phyloP scores from a whole-genome alignment of 2,797 vertebrate species.

The Sarcophilus harrisii region DNA sequence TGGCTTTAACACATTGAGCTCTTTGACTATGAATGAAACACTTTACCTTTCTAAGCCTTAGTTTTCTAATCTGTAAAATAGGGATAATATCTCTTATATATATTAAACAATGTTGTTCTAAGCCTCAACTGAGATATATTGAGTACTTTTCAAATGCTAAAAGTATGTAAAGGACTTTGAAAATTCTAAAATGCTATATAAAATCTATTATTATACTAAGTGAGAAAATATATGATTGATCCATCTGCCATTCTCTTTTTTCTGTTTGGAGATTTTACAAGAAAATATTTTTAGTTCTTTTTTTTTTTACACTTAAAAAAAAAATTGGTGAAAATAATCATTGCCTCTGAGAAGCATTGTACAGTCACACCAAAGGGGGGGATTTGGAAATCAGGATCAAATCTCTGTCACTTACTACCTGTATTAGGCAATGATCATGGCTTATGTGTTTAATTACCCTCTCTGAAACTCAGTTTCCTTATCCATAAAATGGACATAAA shows the following conservation, averaged over 20 bases:
- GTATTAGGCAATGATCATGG: not conserved
- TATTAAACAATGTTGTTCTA: not conserved
- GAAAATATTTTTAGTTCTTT: constrained; percentile 31
- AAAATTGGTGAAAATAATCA: constrained; percentile 44
- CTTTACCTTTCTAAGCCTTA: constrained; percentile 5
- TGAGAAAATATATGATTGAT: constrained; percentile 17
- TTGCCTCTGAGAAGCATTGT: not conserved
- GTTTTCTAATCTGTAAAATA: constrained; percentile 12
- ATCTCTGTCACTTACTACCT: not conserved
- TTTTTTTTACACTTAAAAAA: not conserved
- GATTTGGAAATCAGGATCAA: not conserved
- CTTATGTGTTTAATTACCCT: not conserved
- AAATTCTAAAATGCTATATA: not conserved
- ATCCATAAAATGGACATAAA: not conserved
- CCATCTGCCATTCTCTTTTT: constrained; percentile 5
- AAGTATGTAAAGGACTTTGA: not conserved
- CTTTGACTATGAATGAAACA: not conserved
- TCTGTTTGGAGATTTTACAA: constrained; percentile 13
- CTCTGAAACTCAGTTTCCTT: not conserved
- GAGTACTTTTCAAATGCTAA: not conserved
- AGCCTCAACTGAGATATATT: constrained; percentile 2
- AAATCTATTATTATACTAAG: not conserved
- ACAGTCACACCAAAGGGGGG: not conserved
- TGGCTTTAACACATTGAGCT: not conserved
- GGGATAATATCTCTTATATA: too few species aligned